Conservation (phyloP, 2,797 vertebrate genomes). For the Euthynnus affinis region DNA sequence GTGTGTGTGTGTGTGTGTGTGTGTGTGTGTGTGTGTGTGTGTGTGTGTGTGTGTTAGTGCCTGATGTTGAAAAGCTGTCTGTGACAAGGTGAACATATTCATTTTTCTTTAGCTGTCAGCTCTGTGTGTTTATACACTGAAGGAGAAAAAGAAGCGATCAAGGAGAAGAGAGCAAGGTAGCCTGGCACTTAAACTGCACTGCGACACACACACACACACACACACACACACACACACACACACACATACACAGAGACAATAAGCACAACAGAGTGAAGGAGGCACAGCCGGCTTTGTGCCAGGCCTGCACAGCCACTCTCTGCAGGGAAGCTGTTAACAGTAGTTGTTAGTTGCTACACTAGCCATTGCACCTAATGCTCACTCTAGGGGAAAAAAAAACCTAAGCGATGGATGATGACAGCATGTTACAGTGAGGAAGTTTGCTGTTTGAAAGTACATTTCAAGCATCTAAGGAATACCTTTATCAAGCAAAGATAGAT, state of each 20-base stretch:
- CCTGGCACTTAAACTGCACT: conserved; percentile 46
- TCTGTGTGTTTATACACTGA: conserved; percentile 49
- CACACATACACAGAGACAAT: conserved; percentile 16
- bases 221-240: conserved; percentile 17
- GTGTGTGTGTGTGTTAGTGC: conserved; percentile 7
- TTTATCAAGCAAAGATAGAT: not conserved
- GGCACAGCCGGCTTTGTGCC: conserved; percentile 45
- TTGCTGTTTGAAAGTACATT: not conserved
- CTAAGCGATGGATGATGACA: conserved; percentile 25
- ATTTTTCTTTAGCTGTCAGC: conserved; percentile 50
- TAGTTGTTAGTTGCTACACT: conserved; percentile 32
- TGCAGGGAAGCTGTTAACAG: conserved; percentile 59
- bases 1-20: conserved; percentile 15
- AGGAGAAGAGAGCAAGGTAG: conserved; percentile 38
- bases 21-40: conserved; percentile 18
- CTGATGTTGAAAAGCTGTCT: conserved; percentile 34
- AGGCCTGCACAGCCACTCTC: conserved; percentile 43
- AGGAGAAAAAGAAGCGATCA: conserved; percentile 36
- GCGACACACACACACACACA: conserved; percentile 35
- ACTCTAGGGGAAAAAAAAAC: conserved; percentile 28
- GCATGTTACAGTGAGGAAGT: conserved; percentile 1
- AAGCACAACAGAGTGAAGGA: conserved; percentile 23
- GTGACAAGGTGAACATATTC: conserved; percentile 58
- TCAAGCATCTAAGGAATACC: not conserved
- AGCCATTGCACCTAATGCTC: conserved; percentile 18